Evolutionary conservation across 1,140 invertebrate genomes (phyloP), one percentile per base, ranked within the genome.

Genomic region (Drosophila aff.): DNA sequence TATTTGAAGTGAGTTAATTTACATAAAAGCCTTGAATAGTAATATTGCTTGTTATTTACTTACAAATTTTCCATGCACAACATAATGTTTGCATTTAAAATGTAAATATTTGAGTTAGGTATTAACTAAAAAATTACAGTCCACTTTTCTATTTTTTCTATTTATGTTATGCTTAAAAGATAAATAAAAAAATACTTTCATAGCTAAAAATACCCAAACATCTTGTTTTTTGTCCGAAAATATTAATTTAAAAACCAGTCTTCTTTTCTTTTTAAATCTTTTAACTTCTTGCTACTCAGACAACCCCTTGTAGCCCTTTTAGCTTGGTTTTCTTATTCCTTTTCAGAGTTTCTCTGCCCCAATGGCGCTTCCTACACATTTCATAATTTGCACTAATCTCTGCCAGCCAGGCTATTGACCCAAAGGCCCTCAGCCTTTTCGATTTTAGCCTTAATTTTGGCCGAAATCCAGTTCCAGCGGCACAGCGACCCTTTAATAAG

Each of bases 401-500:
- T 26, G 13, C 46, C 13, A 21, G 31, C 53, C 40, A 50, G 38
- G 40, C 67, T 36, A 43, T 43, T 28, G 18, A 59, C 80, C 82
- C 84, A 87, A 72, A 65, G 77, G 55, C 84, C 80, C 21, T 28
- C 26, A 61, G 40, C 33, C 52, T 59, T 71, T 57, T 66, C 36
- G 16, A 33, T 64, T 59, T 83, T 47, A 49, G 43, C 63, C 66
- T 50, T 59, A 74, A 65, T 82, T 74, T 79, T 63, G 63, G 46
- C 58, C 66, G 15, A 36, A 66, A 78, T 67, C 73, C 75, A 66
- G 76, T 79, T 79, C 46, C 36, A n/a, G 67, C 63, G 72, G 76
- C 64, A 50, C 57, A 11, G 59, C 65, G 21, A 67, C 77, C 81
- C 77, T 87, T 87, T 87, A 87, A 87, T 87, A 87, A 89, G 67